phyloP scores from a whole-genome alignment of 2,113 vertebrate genomes.

The Periophthalmus modestus region DNA sequence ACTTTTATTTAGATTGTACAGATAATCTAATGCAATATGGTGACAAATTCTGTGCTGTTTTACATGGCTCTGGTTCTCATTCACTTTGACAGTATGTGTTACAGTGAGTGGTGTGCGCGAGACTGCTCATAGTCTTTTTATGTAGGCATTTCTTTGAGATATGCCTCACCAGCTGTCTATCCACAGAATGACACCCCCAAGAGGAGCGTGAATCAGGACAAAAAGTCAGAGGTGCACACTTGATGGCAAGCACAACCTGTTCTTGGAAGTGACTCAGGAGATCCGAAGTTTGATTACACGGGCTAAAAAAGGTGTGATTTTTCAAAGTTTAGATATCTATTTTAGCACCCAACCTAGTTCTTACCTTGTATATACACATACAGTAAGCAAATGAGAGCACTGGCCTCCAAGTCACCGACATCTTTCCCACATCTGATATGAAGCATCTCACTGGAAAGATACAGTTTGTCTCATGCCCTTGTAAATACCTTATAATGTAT shows the following conservation, averaged over 20 bases:
- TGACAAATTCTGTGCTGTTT: constrained; percentile 25
- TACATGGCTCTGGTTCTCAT: constrained; percentile 7
- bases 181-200: constrained; percentile 16
- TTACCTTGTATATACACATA: background rate
- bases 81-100: no score
- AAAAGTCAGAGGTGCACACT: constrained; percentile 19
- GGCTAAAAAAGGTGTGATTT: background rate
- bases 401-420: background rate
- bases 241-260: constrained; percentile 35
- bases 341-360: background rate
- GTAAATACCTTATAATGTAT: no score
- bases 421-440: background rate
- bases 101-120: constrained; percentile 3
- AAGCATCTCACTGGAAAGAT: no score
- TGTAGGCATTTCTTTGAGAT: constrained; percentile 5
- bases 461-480: no score
- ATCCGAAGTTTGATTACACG: background rate
- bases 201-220: constrained; percentile 34
- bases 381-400: background rate
- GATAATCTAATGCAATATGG: constrained; percentile 31
- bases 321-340: background rate
- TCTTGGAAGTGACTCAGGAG: constrained; percentile 19
- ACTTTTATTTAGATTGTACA: constrained; percentile 31
- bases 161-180: constrained; percentile 20
- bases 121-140: background rate